Conservation (phyloP, 2,888 invertebrate genomes). For the Andrena bucephala region DNA sequence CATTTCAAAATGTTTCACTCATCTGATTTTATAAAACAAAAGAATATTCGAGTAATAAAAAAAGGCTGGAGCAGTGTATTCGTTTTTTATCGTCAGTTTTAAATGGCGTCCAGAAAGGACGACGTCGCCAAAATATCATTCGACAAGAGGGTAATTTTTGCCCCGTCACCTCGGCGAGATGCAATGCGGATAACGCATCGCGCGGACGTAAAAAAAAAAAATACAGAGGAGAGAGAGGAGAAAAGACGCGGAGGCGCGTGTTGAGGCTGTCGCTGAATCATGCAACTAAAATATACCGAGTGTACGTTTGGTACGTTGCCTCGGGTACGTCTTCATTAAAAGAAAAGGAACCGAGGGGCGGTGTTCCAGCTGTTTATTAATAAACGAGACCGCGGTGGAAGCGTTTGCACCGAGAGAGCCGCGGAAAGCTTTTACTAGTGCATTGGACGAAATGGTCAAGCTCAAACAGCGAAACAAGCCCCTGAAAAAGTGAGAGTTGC, state of each 20-base stretch:
- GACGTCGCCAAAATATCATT: constrained; percentile 4
- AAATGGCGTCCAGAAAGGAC: not conserved
- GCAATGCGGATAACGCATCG: constrained; percentile 19
- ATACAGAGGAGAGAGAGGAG: constrained; percentile 3
- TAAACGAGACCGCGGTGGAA: constrained; percentile 54
- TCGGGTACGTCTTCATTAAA: constrained; percentile 44
- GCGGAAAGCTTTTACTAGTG: constrained; percentile 12
- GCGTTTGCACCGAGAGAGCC: constrained; percentile 11
- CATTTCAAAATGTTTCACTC: too few species aligned
- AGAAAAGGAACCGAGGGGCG: constrained; percentile 33
- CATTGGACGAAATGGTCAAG: constrained; percentile 4
- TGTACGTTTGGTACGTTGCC: constrained; percentile 53
- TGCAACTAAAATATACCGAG: constrained; percentile 64
- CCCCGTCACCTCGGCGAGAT: constrained; percentile 23
- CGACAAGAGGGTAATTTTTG: constrained; percentile 17
- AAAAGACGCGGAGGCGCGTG: constrained; percentile 27
- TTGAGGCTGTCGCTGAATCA: constrained; percentile 60
- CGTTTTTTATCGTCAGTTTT: not conserved
- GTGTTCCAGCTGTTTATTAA: constrained; percentile 61
- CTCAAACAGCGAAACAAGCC: too few species aligned
- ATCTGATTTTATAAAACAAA: too few species aligned
- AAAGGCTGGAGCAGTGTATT: too few species aligned
- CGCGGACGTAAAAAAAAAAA: constrained; percentile 41
- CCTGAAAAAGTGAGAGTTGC: too few species aligned
- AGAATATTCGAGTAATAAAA: too few species aligned